Conservation (phyloP, 2,888 invertebrate species). For the Herminia tarsipennalis region DNA sequence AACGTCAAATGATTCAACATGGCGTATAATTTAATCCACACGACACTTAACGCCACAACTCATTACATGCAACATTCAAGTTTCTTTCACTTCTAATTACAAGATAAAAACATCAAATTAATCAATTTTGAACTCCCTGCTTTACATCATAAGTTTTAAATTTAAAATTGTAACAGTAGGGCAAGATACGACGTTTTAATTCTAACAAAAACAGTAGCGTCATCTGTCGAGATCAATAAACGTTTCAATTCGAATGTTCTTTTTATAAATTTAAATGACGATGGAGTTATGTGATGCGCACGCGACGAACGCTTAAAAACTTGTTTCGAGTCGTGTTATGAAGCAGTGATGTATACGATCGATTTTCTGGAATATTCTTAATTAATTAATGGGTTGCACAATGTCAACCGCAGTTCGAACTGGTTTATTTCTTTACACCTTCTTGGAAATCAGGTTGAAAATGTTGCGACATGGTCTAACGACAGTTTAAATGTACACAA, state of each 20-base stretch:
- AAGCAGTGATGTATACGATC: conserved; percentile 9
- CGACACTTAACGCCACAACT: conserved; percentile 39
- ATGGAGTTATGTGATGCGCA: conserved; percentile 37
- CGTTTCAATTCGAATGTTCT: conserved; percentile 45
- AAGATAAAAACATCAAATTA: conserved; percentile 9
- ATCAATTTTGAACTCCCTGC: background rate
- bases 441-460: too few relatives aligned
- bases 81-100: conserved; percentile 28
- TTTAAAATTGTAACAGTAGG: background rate
- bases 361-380: too few relatives aligned
- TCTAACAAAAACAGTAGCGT: conserved; percentile 45
- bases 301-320: conserved; percentile 34
- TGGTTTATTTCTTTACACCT: too few relatives aligned
- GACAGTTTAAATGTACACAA: too few relatives aligned
- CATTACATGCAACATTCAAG: conserved; percentile 40
- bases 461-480: too few relatives aligned
- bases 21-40: conserved; percentile 43
- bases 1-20: conserved; percentile 36
- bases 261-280: conserved; percentile 44
- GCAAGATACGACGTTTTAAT: conserved; percentile 8
- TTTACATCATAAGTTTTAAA: background rate
- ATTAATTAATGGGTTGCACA: too few relatives aligned
- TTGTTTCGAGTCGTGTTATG: conserved; percentile 21
- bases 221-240: conserved; percentile 64
- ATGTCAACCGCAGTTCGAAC: too few relatives aligned